Base-by-base conservation (phyloP, 1,140 invertebrate genomes). In the Papilio helenus region DNA sequence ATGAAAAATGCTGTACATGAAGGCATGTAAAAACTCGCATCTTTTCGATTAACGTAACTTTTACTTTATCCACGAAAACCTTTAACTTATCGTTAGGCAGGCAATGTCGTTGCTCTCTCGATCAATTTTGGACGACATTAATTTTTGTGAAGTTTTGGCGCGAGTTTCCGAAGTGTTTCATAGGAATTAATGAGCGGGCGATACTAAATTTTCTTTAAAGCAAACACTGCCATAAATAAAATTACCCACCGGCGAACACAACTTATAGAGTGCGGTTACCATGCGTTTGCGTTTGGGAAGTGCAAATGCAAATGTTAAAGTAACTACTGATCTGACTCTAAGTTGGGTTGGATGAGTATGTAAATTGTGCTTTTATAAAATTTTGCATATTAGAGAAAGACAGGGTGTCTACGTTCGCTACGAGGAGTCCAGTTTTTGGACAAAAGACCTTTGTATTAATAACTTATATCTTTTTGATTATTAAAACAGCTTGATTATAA, bases 201-300 rank as follows among this genome's bases (percentile, higher is more conserved):
- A 18, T 49, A 49, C 44, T 74, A 74, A 49, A 74, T 74, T 74
- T 49, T 26, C 72, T 81, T 79, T 58, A 68, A 44, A 83, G 80
- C 81, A 85, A 82, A 85, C 84, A 80, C 44, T 81, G 79, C 82
- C 80, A 84, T 86, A 85, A 88, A 86, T 86, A 83, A 86, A 85
- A 86, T 88, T 87, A 86, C 80, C 82, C 80, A 78, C 76, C 81
- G 79, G 79, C 78, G 84, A 84, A 88, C 82, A 82, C 81, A 81
- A 74, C 83, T 85, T 82, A 81, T 80, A 79, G 58, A 55, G 61
- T 82, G 77, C 65, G 14, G 79, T 61, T 23, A 71, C 78, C 79
- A 82, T 26, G 1, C 8, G 3, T 77, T 16, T 55, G 18, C 20
- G n/a, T 4, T 12, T 51, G 42, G 20, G 72, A 49, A 74, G 12